phyloP scores from a whole-genome alignment of 2,113 vertebrate genomes.

The Onychostoma macrolepis region DNA sequence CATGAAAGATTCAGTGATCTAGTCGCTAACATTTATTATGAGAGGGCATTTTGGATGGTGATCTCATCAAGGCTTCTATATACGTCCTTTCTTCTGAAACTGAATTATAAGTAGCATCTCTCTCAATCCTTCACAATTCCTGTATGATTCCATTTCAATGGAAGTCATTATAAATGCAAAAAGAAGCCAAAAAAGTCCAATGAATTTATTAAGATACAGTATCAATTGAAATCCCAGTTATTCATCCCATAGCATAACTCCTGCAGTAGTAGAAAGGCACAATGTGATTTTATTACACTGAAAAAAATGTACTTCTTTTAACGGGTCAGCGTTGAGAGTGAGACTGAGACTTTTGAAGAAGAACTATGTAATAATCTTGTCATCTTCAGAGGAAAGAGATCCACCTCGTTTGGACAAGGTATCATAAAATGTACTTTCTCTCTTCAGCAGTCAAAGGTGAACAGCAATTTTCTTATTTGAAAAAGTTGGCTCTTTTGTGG shows the following conservation, averaged over 20 bases:
- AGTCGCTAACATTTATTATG: background rate
- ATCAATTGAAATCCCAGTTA: background rate
- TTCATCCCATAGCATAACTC: background rate
- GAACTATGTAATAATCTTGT: background rate
- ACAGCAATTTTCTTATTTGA: background rate
- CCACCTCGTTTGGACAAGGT: background rate
- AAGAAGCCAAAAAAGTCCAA: background rate
- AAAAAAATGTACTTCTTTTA: background rate
- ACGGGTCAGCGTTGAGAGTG: background rate
- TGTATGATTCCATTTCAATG: background rate
- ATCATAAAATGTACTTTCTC: background rate
- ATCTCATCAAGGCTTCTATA: background rate
- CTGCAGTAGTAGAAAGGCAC: background rate
- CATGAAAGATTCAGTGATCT: background rate
- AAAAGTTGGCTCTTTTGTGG: background rate
- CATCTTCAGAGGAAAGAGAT: conserved; percentile 1
- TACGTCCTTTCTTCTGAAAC: background rate
- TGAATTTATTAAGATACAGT: background rate
- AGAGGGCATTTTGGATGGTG: background rate
- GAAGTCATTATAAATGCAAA: background rate
- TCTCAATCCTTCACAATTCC: background rate
- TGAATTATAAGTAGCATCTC: background rate
- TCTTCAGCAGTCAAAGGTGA: background rate
- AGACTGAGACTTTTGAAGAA: background rate
- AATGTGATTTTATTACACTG: background rate